Evolutionary conservation across 2,113 vertebrate species (phyloP).

Genomic region (Poicephalus gulielmi): DNA sequence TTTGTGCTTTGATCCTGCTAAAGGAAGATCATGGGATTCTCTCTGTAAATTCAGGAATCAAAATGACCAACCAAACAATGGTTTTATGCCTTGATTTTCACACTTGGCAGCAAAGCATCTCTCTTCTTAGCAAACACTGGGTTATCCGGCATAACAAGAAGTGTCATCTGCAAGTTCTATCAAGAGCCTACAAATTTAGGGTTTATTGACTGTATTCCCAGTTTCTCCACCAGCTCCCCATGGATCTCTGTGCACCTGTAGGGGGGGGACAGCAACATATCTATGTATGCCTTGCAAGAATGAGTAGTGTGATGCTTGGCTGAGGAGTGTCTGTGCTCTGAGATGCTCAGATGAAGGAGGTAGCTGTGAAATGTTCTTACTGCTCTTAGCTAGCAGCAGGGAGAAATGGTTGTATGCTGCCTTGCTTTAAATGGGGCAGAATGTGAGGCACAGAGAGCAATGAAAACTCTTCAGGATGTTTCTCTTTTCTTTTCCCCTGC

Average conservation of each 20-base stretch:
- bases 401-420: background rate
- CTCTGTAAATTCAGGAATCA: background rate
- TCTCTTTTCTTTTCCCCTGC: background rate
- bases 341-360: background rate
- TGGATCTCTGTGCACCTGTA: background rate
- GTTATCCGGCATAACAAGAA: background rate
- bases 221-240: background rate
- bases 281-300: background rate
- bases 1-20: background rate
- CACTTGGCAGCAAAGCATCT: background rate
- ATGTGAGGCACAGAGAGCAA: background rate
- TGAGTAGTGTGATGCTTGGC: background rate
- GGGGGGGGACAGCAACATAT: background rate
- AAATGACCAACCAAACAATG: background rate
- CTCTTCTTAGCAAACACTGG: background rate
- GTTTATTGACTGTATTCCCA: background rate
- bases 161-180: background rate
- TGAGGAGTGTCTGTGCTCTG: background rate
- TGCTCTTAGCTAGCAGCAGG: background rate
- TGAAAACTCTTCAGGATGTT: background rate
- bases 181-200: background rate
- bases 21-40: background rate
- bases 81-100: background rate
- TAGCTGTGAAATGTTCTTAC: background rate
- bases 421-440: background rate